Conservation (phyloP, 2,113 vertebrate genomes). For the Oxyruncus cristatus region DNA sequence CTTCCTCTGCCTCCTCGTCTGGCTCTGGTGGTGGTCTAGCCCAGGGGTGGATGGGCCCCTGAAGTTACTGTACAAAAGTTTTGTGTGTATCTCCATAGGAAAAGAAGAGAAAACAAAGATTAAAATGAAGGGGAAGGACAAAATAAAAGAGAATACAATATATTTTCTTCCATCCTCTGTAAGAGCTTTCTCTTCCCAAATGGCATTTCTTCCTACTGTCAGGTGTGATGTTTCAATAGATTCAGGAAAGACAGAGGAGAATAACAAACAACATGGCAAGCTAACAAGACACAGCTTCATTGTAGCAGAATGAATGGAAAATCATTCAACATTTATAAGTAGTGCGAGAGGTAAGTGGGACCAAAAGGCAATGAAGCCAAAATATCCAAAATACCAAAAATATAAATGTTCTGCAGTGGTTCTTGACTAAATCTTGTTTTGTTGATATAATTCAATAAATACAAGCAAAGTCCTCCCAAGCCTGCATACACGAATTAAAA, state of each 20-base stretch:
- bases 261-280: not conserved
- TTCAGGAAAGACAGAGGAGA: not conserved
- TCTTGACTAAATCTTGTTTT: not conserved
- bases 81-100: not conserved
- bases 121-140: not conserved
- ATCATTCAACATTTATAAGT: not conserved
- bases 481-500: not conserved
- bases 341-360: not conserved
- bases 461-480: not conserved
- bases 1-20: not conserved
- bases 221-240: not conserved
- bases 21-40: not conserved
- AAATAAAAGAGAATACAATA: not conserved
- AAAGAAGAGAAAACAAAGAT: not conserved
- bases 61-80: not conserved
- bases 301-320: not conserved
- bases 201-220: not conserved
- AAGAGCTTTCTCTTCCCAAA: not conserved
- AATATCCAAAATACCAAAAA: not conserved
- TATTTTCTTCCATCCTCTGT: not conserved
- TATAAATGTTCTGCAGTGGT: not conserved
- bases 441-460: not conserved
- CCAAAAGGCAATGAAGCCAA: not conserved
- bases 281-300: not conserved
- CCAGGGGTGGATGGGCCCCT: not conserved